Percentiles rank a stretch among this genome's conserved stretches.
Conservation (phyloP, 92 coral and sea anemone genomes). For the Phenganax stokvisi region DNA sequence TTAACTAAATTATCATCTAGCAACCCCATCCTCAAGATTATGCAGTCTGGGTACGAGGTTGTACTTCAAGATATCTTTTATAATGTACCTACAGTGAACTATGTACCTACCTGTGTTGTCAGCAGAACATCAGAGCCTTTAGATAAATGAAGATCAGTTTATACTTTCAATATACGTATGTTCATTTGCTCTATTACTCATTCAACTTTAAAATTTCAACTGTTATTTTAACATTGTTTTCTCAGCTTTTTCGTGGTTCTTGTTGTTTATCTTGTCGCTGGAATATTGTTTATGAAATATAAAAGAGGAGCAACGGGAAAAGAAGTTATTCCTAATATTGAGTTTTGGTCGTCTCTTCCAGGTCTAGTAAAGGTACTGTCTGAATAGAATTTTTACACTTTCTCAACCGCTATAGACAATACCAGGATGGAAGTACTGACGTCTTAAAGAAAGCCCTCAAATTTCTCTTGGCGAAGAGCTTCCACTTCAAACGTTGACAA, state of each 20-base stretch:
- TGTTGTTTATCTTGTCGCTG: conserved; percentile 62
- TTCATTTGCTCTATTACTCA: no score
- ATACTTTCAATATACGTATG: background rate
- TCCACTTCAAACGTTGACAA: background rate
- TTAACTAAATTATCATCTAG: no score
- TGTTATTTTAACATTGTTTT: background rate
- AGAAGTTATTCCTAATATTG: conserved; percentile 63
- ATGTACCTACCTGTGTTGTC: no score
- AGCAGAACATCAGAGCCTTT: no score
- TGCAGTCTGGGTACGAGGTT: background rate
- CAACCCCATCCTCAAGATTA: background rate
- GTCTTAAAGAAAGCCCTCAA: background rate
- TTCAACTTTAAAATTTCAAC: no score
- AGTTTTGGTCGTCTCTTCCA: conserved; percentile 71
- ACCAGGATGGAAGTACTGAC: background rate
- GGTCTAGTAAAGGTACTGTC: conserved; percentile 56
- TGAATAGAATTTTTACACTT: background rate
- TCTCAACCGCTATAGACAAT: background rate
- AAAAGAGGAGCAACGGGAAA: conserved; percentile 69
- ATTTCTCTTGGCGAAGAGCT: background rate
- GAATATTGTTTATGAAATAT: conserved; percentile 56
- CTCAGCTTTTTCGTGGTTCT: conserved; percentile 51
- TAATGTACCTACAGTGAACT: no score
- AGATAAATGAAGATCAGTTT: background rate
- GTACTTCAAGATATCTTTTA: no score